Evolutionary conservation across 1,140 invertebrate genomes (phyloP).

Genomic region (Drosophila bipectinata): DNA sequence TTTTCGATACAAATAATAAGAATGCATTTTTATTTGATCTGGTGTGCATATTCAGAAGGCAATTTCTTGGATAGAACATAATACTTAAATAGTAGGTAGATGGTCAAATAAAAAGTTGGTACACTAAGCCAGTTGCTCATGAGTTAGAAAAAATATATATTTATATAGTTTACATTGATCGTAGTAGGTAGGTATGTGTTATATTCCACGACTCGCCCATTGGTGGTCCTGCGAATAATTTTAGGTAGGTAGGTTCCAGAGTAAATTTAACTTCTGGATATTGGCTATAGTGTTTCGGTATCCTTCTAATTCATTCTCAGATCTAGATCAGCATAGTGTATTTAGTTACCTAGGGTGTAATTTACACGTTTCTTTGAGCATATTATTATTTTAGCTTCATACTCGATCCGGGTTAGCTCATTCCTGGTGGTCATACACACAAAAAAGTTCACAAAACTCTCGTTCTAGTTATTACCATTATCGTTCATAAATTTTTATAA

Average conservation of each 20-base stretch:
- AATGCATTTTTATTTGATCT: slow-evolving; percentile 10
- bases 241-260: slow-evolving; percentile 38
- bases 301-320: slow-evolving; percentile 12
- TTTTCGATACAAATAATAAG: slow-evolving; percentile 54
- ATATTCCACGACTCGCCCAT: slow-evolving; percentile 7
- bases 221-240: slow-evolving; percentile 11
- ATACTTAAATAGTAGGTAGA: slow-evolving; percentile 33
- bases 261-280: slow-evolving; percentile 6
- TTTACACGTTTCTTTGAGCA: slow-evolving; percentile 44
- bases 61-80: slow-evolving; percentile 63
- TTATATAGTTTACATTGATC: slow-evolving; percentile 8
- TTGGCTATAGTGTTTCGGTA: slow-evolving; percentile 23
- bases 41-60: slow-evolving; percentile 63
- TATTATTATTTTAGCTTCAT: slow-evolving; percentile 3
- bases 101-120: slow-evolving; percentile 29
- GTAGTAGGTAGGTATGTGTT: slow-evolving; percentile 45
- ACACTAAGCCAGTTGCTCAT: slow-evolving; percentile 30
- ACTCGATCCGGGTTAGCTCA: slow-evolving; percentile 22
- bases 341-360: slow-evolving; percentile 10
- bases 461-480: slow-evolving; percentile 24
- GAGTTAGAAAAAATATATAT: slow-evolving; percentile 32
- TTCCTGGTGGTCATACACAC: slow-evolving; percentile 20
- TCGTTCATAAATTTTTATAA: slow-evolving; percentile 74
- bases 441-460: slow-evolving; percentile 12
- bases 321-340: slow-evolving; percentile 34